Conservation (phyloP, 2,888 invertebrate genomes). For the Latrodectus hesperus region DNA sequence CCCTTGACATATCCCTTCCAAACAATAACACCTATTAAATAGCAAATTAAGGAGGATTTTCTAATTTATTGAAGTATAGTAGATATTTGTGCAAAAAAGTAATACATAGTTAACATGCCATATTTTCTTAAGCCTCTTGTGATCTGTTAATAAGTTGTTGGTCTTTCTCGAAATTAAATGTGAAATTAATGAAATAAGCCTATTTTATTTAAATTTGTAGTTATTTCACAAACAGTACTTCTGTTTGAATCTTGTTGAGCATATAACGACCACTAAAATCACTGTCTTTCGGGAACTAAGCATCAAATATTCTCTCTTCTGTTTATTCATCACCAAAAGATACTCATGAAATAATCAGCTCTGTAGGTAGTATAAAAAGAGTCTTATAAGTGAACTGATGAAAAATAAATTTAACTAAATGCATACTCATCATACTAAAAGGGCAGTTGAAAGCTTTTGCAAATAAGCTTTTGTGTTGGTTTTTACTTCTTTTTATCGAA, state of each 20-base stretch:
- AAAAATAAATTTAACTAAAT: slow-evolving; percentile 19
- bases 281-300: not conserved
- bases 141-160: too few relatives aligned
- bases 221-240: too few relatives aligned
- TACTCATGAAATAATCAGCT: not conserved
- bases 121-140: too few relatives aligned
- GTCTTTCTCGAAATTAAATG: too few relatives aligned
- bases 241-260: not conserved
- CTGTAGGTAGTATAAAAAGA: not conserved
- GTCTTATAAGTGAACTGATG: not conserved
- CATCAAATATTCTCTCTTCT: not conserved
- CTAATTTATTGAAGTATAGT: too few relatives aligned
- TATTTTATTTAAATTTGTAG: too few relatives aligned
- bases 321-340: not conserved
- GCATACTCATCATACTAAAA: slow-evolving; percentile 36
- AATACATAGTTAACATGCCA: too few relatives aligned
- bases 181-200: too few relatives aligned
- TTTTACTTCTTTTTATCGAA: slow-evolving; percentile 25
- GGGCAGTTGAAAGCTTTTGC: slow-evolving; percentile 43
- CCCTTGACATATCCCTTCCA: too few relatives aligned
- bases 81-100: too few relatives aligned
- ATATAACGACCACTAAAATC: not conserved
- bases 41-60: too few relatives aligned
- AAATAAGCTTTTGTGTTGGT: slow-evolving; percentile 37
- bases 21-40: too few relatives aligned